Conservation (phyloP, 2,113 vertebrate species). For the Hypanus sabinus region DNA sequence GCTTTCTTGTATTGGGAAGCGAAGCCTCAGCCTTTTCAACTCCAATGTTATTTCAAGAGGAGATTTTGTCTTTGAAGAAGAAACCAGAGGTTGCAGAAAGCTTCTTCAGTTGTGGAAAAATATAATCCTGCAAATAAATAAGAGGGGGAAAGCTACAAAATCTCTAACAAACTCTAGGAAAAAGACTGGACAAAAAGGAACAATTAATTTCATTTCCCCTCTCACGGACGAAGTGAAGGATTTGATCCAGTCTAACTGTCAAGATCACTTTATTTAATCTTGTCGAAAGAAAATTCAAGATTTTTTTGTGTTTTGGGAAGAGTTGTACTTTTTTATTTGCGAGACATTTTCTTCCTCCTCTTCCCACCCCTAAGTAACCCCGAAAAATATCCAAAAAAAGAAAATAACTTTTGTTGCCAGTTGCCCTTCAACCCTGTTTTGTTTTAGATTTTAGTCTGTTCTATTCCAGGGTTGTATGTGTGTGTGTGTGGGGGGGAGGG, state of each 20-base stretch:
- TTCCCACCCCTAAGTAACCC: not conserved
- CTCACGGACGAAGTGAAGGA: not conserved
- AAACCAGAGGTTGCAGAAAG: not conserved
- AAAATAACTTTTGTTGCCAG: not conserved
- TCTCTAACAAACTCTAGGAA: not conserved
- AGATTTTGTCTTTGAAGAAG: not conserved
- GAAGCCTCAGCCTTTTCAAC: not conserved
- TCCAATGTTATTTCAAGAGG: slow-evolving; percentile 21
- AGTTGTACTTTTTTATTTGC: not conserved
- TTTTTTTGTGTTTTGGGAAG: not conserved
- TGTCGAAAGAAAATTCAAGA: not conserved
- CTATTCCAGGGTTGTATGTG: not conserved
- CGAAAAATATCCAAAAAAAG: too few species aligned
- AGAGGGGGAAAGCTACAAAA: not conserved
- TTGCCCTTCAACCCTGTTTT: not conserved
- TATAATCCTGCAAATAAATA: not conserved
- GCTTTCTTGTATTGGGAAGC: not conserved
- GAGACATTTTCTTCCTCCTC: not conserved
- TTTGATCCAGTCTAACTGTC: not conserved
- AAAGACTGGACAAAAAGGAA: not conserved
- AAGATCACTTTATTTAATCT: not conserved
- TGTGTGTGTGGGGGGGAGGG: not conserved
- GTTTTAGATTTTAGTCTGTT: not conserved
- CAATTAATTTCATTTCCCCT: not conserved
- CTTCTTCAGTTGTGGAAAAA: not conserved